Evolutionary conservation across 2,797 vertebrate species (phyloP), one percentile per base, ranked within the genome.

Genomic region (Stomatorhinus walkeri): DNA sequence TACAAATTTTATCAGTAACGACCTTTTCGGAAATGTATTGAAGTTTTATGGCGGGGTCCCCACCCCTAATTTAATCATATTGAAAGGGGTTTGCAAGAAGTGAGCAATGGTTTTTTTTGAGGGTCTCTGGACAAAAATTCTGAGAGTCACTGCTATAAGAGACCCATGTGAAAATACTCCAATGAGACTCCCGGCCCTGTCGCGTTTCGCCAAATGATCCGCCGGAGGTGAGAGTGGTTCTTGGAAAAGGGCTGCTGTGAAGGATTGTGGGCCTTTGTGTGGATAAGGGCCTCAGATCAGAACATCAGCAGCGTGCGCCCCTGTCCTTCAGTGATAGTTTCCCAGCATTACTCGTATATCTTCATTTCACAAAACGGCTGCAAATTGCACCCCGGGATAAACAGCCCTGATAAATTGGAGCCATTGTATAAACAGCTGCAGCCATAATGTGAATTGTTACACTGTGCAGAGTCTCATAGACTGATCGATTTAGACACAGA

Each of bases 401-500:
- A 90, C 92, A 91, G 91, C 90, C 24, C 89, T 93, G 93, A 94
- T 93, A 91, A 91, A 94, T 94, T 90, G 92, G 92, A 92, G 91
- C 79, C 90, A 90, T 90, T 92, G 89, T 90, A 89, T 88, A 92
- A 93, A 90, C 92, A 93, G 91, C 92, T 93, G 90, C 87, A 89
- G 90, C 89, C 85, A 89, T 91, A 83, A 90, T 79, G 88, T 48
- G 56, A 84, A 48, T 54, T 90, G 89, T 79, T 91, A 64, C 88
- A 89, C 72, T 3, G 88, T 87, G 81, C 90, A 85, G 87, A 88
- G 89, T 86, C 12, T 90, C 86, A 85, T 87, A 89, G 88, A 72
- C 87, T 89, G 89, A 92, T 93, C 90, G 83, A 87, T 89, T 91
- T 89, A 84, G 89, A 90, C 91, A 91, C 90, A 89, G 89, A 90